phyloP scores from a whole-genome alignment of 1,140 invertebrate genomes.

The Uloborus diversus region DNA sequence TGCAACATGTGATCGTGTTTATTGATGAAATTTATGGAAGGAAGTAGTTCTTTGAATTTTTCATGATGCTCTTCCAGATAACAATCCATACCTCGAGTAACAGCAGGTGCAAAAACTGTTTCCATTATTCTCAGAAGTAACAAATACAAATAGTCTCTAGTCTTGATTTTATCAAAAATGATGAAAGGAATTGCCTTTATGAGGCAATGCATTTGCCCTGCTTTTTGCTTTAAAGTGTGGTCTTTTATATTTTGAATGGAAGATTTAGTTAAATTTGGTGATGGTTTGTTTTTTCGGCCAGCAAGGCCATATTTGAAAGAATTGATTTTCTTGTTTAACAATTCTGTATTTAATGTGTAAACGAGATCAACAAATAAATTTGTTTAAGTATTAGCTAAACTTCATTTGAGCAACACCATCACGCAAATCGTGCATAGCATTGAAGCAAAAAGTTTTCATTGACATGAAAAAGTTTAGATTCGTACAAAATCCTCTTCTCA shows the following conservation, averaged over 20 bases:
- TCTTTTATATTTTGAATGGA: not conserved
- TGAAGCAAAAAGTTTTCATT: not conserved
- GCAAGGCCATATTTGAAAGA: constrained; percentile 15
- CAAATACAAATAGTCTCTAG: not conserved
- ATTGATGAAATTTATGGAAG: not conserved
- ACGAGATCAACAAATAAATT: not conserved
- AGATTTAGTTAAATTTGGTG: not conserved
- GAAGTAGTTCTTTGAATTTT: not conserved
- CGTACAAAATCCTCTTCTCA: not conserved
- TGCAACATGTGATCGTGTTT: constrained; percentile 8
- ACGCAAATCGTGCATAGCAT: constrained; percentile 6
- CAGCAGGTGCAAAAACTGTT: not conserved
- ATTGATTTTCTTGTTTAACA: not conserved
- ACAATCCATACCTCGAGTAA: not conserved
- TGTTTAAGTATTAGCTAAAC: not conserved
- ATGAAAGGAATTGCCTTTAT: not conserved
- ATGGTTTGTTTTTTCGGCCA: constrained; percentile 4
- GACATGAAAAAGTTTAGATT: not conserved
- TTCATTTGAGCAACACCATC: constrained; percentile 4
- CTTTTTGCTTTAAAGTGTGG: constrained; percentile 11
- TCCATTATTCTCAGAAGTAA: constrained; percentile 1
- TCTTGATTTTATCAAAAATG: not conserved
- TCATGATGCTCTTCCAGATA: constrained; percentile 12
- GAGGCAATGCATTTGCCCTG: not conserved
- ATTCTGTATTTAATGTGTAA: not conserved